Evolutionary conservation across 2,113 vertebrate species (phyloP), one percentile per base, ranked within the genome.

Genomic region (Siniperca knerii): DNA sequence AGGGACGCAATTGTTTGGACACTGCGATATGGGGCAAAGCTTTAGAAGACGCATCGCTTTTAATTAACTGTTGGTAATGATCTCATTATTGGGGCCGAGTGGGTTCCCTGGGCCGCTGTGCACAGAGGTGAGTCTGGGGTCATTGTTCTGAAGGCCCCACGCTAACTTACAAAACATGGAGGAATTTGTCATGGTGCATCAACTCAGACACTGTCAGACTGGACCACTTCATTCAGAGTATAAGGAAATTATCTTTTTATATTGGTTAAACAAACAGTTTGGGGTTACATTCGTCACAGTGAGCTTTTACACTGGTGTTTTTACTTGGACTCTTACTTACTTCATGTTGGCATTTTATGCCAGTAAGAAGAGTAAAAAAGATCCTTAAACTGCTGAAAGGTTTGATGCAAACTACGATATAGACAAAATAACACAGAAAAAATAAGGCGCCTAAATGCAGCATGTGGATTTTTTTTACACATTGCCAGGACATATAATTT

Each of bases 51-150:
- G 92, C 93, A 95, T 94, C 93, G 89, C 88, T 92, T 95, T 95
- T 96, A 95, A 96, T 95, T 95, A 95, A 95, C 93, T 95, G 93
- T 91, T 93, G 94, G 93, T 96, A 95, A 96, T 95, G 94, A 96
- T 95, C 95, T 96, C 96, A 96, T 96, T 96, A 96, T 90, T 89
- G 88, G 88, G 92, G 87, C 81, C 50, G 86, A 92, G 90, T n/a
- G 81, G 85, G 82, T 78, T 89, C 82, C 81, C 82, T 11, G 81
- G 66, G 76, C 82, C 75, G 70, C 44, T 86, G 84, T 35, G 44
- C 87, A 60, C 77, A 79, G 92, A 90, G 95, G 91, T 95, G 90
- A 95, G 92, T 93, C 89, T 90, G 92, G 91, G 95, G 94, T 95
- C 93, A 94, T 25, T 44, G 46, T 89, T 90, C 74, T 82, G 82